phyloP scores from a whole-genome alignment of 2,888 invertebrate genomes.

The Uropetala carovei region DNA sequence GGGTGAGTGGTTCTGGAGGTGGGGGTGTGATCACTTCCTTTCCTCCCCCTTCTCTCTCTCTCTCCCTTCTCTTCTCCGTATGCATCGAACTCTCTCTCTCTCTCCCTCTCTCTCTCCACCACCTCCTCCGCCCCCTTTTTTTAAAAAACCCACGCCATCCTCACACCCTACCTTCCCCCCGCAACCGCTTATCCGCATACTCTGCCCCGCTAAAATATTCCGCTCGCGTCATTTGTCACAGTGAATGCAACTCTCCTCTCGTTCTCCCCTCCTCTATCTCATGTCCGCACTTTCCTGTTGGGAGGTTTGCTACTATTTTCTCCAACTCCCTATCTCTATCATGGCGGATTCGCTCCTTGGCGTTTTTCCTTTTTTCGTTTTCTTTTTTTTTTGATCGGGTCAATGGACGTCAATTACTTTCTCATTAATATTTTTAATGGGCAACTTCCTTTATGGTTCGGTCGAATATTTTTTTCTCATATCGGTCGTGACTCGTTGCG shows the following conservation, averaged over 20 bases:
- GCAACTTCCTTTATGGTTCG: conserved; percentile 36
- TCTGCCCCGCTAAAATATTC: conserved; percentile 46
- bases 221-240: conserved; percentile 55
- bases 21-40: not conserved
- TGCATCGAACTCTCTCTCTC: not conserved
- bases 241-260: conserved; percentile 37
- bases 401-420: conserved; percentile 42
- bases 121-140: not conserved
- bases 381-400: not conserved
- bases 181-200: not conserved
- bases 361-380: not conserved
- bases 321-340: not conserved
- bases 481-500: conserved; percentile 18
- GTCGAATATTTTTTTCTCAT: conserved; percentile 23
- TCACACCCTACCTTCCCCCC: not conserved
- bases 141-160: not conserved
- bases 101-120: not conserved
- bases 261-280: not conserved
- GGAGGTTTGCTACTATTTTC: not conserved
- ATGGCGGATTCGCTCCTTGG: not conserved
- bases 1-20: not conserved
- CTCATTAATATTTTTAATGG: conserved; percentile 50
- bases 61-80: not conserved
- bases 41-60: not conserved
- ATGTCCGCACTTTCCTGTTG: not conserved